Evolutionary conservation across 2,113 vertebrate species (phyloP).

Genomic region (Carollia perspicillata): DNA sequence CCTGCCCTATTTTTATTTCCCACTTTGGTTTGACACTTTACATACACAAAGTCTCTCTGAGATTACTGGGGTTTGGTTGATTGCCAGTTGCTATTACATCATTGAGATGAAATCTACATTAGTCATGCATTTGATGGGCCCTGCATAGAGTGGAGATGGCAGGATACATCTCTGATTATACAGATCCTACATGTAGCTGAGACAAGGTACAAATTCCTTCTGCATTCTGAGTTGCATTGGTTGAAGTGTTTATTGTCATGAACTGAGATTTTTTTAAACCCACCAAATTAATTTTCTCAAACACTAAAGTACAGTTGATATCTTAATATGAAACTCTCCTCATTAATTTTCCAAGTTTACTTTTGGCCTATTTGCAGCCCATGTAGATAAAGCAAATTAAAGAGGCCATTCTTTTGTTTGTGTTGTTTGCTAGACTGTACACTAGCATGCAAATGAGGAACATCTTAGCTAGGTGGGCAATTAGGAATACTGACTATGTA

Average conservation of each 20-base stretch:
- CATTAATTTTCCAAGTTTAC: slow-evolving; percentile 70
- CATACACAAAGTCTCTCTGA: neutral
- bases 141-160: neutral
- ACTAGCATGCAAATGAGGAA: slow-evolving; percentile 37
- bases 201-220: slow-evolving; percentile 42
- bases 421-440: neutral
- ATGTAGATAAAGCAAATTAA: slow-evolving; percentile 66
- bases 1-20: slow-evolving; percentile 39
- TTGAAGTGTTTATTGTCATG: slow-evolving; percentile 55
- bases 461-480: neutral
- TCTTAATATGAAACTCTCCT: slow-evolving; percentile 54
- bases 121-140: neutral
- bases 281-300: slow-evolving; percentile 64
- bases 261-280: slow-evolving; percentile 30
- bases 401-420: neutral
- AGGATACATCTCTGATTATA: neutral
- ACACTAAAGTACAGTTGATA: slow-evolving; percentile 38
- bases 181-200: neutral
- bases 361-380: slow-evolving; percentile 56
- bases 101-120: neutral
- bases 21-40: neutral
- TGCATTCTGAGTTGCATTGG: neutral
- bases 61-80: neutral
- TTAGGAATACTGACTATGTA: neutral
- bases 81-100: slow-evolving; percentile 24